Percentiles rank a stretch among this genome's conserved stretches.
Conservation (phyloP, 1,140 invertebrate species). For the Episyrphus balteatus region DNA sequence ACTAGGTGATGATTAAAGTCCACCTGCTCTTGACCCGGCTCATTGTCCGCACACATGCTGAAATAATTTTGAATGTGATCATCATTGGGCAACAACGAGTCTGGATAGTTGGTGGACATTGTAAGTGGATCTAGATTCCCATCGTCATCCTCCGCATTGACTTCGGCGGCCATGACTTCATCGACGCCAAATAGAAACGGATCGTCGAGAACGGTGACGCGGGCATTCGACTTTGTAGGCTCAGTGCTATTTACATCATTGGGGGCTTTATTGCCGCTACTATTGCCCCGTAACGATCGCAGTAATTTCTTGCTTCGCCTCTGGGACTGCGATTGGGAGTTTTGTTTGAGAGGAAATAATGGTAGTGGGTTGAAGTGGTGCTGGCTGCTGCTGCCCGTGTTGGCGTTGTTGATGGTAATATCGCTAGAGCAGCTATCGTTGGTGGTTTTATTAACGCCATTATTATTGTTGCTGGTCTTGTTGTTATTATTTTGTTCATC, state of each 20-base stretch:
- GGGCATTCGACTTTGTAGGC: constrained; percentile 24
- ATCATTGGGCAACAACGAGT: too few relatives aligned
- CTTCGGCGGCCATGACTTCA: constrained; percentile 7
- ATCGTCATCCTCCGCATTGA: too few relatives aligned
- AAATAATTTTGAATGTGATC: too few relatives aligned
- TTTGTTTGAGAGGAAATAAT: constrained; percentile 23
- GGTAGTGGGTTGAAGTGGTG: constrained; percentile 8
- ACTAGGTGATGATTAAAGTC: too few relatives aligned
- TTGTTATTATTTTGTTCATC: not conserved
- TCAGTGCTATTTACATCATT: constrained; percentile 8
- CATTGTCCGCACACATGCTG: too few relatives aligned
- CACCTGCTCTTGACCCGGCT: too few relatives aligned
- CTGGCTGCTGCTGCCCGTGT: not conserved
- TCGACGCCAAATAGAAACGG: constrained; percentile 35
- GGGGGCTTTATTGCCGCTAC: too few relatives aligned
- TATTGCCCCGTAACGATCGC: constrained; percentile 19
- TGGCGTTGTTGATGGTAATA: constrained; percentile 4
- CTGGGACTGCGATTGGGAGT: constrained; percentile 10
- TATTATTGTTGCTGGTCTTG: constrained; percentile 11
- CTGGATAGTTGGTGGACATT: too few relatives aligned
- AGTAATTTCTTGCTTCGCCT: constrained; percentile 27
- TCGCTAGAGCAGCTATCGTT: constrained; percentile 17
- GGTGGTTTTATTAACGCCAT: constrained; percentile 22
- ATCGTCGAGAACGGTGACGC: constrained; percentile 33
- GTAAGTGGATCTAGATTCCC: too few relatives aligned